These are phyloP conservation scores for Deilephila porcellus DNA, from an alignment of 2,888 invertebrate genomes.

Conservation along the genomic window DNA sequence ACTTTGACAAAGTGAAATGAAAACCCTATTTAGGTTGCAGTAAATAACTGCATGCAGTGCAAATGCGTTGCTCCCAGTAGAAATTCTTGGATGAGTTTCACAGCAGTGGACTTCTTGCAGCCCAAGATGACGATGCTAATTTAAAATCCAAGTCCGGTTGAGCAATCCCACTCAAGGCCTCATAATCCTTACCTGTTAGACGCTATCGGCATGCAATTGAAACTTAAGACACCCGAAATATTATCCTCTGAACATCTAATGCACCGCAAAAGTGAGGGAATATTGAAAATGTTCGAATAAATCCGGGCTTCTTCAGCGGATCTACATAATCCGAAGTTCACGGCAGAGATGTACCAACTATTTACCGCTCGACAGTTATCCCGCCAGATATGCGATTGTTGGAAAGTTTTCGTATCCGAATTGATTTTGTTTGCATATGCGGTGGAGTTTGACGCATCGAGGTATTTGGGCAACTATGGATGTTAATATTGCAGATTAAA, in stretches of 20 bases:
- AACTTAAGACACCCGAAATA: neutral
- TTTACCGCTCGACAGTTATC: slow-evolving; percentile 11
- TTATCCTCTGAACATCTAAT: neutral
- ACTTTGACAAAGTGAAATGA: too few relatives aligned
- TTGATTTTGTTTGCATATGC: neutral
- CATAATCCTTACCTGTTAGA: too few relatives aligned
- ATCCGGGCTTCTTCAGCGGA: slow-evolving; percentile 13
- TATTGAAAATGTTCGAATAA: slow-evolving; percentile 16
- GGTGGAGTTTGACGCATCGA: neutral
- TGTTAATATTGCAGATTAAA: too few relatives aligned
- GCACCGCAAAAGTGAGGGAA: neutral
- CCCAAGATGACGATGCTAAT: too few relatives aligned
- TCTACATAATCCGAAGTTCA: slow-evolving; percentile 8
- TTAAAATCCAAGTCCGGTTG: too few relatives aligned
- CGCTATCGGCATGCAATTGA: too few relatives aligned
- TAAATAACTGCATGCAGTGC: too few relatives aligned
- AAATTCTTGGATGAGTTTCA: too few relatives aligned
- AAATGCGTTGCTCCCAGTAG: too few relatives aligned
- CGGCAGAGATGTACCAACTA: slow-evolving; percentile 1
- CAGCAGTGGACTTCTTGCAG: too few relatives aligned
- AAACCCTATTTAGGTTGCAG: too few relatives aligned
- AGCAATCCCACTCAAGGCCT: too few relatives aligned
- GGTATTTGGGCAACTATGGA: neutral
- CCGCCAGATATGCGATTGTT: neutral
- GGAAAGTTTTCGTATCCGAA: neutral